phyloP scores from a whole-genome alignment of 2,888 invertebrate genomes.

The Petrolisthes cinctipes region DNA sequence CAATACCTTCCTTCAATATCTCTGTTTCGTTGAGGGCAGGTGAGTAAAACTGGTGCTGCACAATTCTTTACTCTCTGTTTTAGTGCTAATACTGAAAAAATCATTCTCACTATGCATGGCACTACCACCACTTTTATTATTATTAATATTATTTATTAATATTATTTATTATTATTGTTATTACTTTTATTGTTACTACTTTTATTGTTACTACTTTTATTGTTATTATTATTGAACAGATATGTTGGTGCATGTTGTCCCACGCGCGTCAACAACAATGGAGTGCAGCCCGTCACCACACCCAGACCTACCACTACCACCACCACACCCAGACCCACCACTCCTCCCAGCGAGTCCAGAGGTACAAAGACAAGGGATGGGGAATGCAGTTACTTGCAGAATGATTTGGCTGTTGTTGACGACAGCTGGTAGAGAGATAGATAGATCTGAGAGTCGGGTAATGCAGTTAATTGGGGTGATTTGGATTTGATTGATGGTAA shows the following conservation, averaged over 20 bases:
- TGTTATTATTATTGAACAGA: conserved; percentile 1
- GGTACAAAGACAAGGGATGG: conserved; percentile 3
- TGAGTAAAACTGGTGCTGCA: conserved; percentile 31
- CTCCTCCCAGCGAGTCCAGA: conserved; percentile 42
- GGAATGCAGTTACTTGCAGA: too few relatives aligned
- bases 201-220: too few relatives aligned
- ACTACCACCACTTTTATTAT: too few relatives aligned
- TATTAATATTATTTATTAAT: too few relatives aligned
- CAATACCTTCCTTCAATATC: conserved; percentile 52
- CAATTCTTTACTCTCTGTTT: neutral
- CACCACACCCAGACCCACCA: conserved; percentile 38
- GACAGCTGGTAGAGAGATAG: too few relatives aligned
- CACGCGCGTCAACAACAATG: conserved; percentile 26
- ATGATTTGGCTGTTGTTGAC: too few relatives aligned
- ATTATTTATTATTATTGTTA: too few relatives aligned
- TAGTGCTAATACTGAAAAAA: neutral
- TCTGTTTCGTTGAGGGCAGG: conserved; percentile 56
- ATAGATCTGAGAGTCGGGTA: too few relatives aligned
- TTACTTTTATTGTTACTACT: too few relatives aligned
- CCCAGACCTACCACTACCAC: conserved; percentile 38
- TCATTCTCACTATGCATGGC: too few relatives aligned
- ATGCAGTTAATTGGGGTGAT: too few relatives aligned
- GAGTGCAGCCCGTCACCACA: conserved; percentile 28
- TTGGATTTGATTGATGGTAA: too few relatives aligned
- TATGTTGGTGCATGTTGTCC: conserved; percentile 61